Percentiles rank a stretch among this genome's conserved stretches.
Evolutionary conservation across 2,797 vertebrate genomes (phyloP).

Genomic region (Catamblyrhynchus diadema): DNA sequence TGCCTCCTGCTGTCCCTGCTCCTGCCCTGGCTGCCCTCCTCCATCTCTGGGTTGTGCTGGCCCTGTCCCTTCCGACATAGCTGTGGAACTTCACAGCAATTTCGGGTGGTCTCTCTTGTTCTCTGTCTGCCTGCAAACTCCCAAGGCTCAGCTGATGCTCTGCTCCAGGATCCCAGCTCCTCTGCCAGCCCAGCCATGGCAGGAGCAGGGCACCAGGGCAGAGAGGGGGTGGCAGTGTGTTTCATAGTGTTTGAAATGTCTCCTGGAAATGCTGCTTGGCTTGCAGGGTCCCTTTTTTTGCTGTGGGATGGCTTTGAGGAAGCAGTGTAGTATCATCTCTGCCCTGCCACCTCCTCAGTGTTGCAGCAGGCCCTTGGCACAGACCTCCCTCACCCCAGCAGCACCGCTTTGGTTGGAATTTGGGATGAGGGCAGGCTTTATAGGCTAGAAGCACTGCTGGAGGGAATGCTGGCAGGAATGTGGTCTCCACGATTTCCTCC

Average conservation of each 20-base stretch:
- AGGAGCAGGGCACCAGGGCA: background rate
- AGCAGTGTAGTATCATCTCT: background rate
- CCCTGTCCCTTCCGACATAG: background rate
- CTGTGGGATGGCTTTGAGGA: background rate
- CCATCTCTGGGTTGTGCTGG: background rate
- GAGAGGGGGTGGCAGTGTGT: background rate
- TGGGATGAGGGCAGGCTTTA: background rate
- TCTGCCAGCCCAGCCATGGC: background rate
- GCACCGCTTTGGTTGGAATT: background rate
- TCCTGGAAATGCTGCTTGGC: background rate
- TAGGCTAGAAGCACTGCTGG: background rate
- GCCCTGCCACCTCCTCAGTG: background rate
- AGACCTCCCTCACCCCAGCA: background rate
- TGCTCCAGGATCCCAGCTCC: background rate
- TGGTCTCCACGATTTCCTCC: fast-evolving
- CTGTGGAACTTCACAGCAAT: background rate
- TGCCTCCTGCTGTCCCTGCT: background rate
- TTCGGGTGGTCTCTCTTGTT: background rate
- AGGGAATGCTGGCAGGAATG: background rate
- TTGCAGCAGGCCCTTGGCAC: background rate
- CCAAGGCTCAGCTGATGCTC: background rate
- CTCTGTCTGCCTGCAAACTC: background rate
- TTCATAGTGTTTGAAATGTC: background rate
- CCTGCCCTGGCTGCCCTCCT: background rate
- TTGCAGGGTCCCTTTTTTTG: background rate